Evolutionary conservation across 2,797 vertebrate genomes (phyloP).

Genomic region (Syngnathus acus): DNA sequence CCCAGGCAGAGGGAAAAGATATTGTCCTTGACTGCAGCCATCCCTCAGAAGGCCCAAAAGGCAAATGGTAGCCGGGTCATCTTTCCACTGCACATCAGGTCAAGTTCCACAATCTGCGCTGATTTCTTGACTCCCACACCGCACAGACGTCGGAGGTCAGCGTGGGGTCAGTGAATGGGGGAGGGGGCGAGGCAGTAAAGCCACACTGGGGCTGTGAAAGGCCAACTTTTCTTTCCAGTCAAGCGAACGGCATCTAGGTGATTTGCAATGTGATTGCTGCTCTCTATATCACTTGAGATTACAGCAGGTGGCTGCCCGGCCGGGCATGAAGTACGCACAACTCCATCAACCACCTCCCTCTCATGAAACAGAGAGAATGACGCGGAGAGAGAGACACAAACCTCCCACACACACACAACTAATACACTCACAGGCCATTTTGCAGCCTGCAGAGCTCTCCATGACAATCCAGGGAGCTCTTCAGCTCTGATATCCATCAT

Average conservation of each 20-base stretch:
- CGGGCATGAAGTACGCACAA: constrained; percentile 46
- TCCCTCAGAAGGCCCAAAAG: constrained; percentile 42
- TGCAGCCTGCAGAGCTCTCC: constrained; percentile 72
- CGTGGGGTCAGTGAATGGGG: constrained; percentile 25
- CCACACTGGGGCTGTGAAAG: constrained; percentile 54
- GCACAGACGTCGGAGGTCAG: constrained; percentile 58
- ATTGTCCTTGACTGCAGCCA: constrained; percentile 38
- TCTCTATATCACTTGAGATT: constrained; percentile 63
- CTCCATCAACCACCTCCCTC: constrained; percentile 43
- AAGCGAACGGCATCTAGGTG: constrained; percentile 50
- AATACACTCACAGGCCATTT: constrained; percentile 62
- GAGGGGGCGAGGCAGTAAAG: constrained; percentile 53
- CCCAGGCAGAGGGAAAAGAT: constrained; percentile 29
- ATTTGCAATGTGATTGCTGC: constrained; percentile 61
- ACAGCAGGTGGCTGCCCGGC: constrained; percentile 61
- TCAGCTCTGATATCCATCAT: constrained; percentile 66
- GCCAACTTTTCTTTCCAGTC: constrained; percentile 56
- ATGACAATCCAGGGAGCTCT: constrained; percentile 73
- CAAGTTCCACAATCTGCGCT: constrained; percentile 55
- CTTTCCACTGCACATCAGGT: constrained; percentile 55
- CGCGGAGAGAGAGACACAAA: constrained; percentile 52
- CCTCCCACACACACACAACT: constrained; percentile 55
- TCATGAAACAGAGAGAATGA: constrained; percentile 24
- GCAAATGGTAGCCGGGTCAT: constrained; percentile 49
- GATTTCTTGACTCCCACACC: constrained; percentile 56